Evolutionary conservation across 2,797 vertebrate species (phyloP), one percentile per base, ranked within the genome.

Genomic region (Pterois miles): DNA sequence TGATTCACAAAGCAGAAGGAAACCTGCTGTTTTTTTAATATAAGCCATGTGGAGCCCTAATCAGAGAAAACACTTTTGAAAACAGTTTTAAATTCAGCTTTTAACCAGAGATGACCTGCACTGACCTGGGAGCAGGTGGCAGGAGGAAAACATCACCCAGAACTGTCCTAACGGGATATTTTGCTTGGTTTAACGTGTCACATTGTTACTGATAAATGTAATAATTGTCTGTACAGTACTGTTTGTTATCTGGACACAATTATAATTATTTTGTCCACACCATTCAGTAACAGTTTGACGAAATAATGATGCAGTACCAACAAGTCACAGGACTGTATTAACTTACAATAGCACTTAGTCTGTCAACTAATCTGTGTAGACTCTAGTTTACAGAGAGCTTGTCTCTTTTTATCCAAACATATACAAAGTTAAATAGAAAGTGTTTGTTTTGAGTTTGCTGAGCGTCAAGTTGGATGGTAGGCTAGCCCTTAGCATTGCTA

Each of bases 401-500:
- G 2, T 33, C 5, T 9, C 11, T 25, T 7, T 34, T 14, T 2
- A 12, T 50, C 18, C 1, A 43, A 27, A 60, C 22, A 13, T 10
- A n/a, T 1, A 4, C 6, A 5, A 23, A 43, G 6, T 48, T 48
- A 3, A 20, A 0, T 0, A 4, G 2, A 6, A 6, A 50, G 56
- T 40, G 43, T 66, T 64, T 78, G 74, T 69, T 81, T 78, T 63
- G 43, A 58, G 38, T 74, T 57, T 83, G 53, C 6, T 50, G 27
- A 13, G 76, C 33, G 22, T 58, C 22, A 73, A 81, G 29, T 74
- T 81, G 58, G 12, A 54, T 65, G 25, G 7, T 7, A 70, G 65
- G 87, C 60, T 91, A 89, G 84, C 85, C 59, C 2, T 40, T 89
- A 89, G 86, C 89, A 38, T 65, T 29, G 86, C 83, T 88, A 79